Base-by-base conservation (phyloP, 1,140 invertebrate species). In the Antheraea mylitta region DNA sequence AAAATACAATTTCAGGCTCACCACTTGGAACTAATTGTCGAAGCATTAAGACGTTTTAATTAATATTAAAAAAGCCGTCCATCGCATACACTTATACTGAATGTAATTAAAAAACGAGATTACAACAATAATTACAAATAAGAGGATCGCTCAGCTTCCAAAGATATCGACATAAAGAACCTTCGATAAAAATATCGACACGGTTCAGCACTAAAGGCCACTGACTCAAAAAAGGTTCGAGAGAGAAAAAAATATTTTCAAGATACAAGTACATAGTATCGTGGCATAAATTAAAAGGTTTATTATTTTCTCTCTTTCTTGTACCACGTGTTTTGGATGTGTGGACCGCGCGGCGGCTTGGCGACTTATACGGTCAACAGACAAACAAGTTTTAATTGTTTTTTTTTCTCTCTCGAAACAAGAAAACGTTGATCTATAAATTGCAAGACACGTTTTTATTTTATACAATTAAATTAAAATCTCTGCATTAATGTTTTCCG, bases 201-300 rank as follows among this genome's bases (percentile, higher is more conserved):
- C 45, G 45, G 36, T 69, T 74, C 87, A 83, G 82, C 89, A 86
- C 85, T 86, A 66, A 77, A 74, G 88, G 87, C 70, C 86, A 86
- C 74, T 89, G 87, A 90, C 83, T 88, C 77, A 87, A 86, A 91
- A 90, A 90, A 85, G 81, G 76, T 76, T 66, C 48, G 66, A 38
- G 66, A 69, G 64, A 76, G 65, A 74, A 74, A 77, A 81, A 77
- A 87, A 86, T 89, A 90, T 87, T 89, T 90, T 90, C 86, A 79
- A 91, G 86, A 90, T 90, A 84, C 83, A 84, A 87, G 83, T 87
- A 87, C 22, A 1, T 30, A 30, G 85, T 91, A 90, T 91, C 87
- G 85, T 86, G 87, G 89, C 81, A 91, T 91, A 91, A 91, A 91
- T 91, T 90, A 90, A 88, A 89, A 86, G 82, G 78, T 90, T 89